Percentiles rank a stretch among this genome's conserved stretches.
Evolutionary conservation across 2,797 vertebrate species (phyloP).

Genomic region (Nasua narica): DNA sequence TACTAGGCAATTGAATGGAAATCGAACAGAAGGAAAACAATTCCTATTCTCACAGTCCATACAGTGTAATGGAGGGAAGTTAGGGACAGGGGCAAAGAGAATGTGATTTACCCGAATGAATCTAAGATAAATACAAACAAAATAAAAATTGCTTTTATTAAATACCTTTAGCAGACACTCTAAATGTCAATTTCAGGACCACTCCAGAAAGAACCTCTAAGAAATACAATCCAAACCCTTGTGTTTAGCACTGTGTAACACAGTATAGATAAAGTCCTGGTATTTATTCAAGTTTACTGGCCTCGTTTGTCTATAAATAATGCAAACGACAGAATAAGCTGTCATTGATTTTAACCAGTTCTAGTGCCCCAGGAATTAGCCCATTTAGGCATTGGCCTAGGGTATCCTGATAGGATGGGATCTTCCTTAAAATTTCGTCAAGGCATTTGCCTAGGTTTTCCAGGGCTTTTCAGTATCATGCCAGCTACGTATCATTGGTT

Average conservation of each 20-base stretch:
- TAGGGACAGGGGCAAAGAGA: neutral
- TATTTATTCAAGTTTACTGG: slow-evolving; percentile 12
- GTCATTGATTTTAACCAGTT: slow-evolving; percentile 30
- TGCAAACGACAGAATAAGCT: slow-evolving; percentile 25
- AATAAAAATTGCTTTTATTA: slow-evolving; percentile 11
- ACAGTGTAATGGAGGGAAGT: neutral
- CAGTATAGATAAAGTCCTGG: neutral
- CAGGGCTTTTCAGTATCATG: neutral
- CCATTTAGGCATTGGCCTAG: neutral
- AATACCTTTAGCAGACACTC: neutral
- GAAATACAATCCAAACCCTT: neutral
- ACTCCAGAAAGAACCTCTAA: neutral
- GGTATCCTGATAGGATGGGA: neutral
- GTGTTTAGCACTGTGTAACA: neutral
- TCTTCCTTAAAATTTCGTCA: slow-evolving; percentile 28
- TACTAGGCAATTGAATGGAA: neutral
- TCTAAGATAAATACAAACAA: slow-evolving; percentile 5
- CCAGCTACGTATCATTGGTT: slow-evolving; percentile 23
- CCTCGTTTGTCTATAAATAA: neutral
- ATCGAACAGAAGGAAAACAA: neutral
- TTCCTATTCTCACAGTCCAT: neutral
- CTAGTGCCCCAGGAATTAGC: neutral
- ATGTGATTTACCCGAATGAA: neutral
- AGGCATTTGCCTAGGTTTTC: slow-evolving; percentile 26
- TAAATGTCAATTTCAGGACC: neutral